phyloP scores from a whole-genome alignment of 2,797 vertebrate species.

The Propithecus deckenii region DNA sequence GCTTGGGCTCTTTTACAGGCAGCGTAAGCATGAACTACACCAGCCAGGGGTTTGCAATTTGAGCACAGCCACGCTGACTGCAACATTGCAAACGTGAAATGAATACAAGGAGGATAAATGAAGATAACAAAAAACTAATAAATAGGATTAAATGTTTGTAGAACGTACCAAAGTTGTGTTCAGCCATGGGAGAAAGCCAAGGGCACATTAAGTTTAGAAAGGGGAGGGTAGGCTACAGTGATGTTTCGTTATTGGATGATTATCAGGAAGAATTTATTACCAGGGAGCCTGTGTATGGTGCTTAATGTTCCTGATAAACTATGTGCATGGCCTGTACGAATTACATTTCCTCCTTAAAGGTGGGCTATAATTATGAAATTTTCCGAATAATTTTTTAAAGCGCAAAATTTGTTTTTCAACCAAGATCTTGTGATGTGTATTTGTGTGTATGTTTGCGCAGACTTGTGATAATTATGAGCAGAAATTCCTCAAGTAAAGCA shows the following conservation, averaged over 20 bases:
- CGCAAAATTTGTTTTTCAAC: background rate
- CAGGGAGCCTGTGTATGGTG: background rate
- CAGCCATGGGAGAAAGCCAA: background rate
- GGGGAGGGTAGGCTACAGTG: fast-evolving
- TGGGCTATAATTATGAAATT: background rate
- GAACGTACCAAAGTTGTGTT: background rate
- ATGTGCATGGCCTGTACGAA: background rate
- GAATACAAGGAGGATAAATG: background rate
- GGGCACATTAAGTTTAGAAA: background rate
- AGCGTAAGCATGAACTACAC: background rate
- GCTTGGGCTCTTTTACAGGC: fast-evolving
- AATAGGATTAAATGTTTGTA: background rate
- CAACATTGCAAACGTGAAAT: background rate
- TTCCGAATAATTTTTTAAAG: background rate
- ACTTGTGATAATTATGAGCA: background rate
- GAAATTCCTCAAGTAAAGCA: background rate
- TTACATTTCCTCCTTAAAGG: background rate
- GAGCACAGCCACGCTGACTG: background rate
- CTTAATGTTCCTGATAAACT: background rate
- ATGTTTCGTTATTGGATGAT: background rate
- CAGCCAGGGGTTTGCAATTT: background rate
- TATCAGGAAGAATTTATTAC: background rate
- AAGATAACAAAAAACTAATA: background rate
- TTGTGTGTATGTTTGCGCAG: background rate
- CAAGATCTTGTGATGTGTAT: background rate